A percentile compares a stretch with the other conserved stretches of the same genome.
Conservation (phyloP, 1,140 invertebrate genomes). For the Lerema accius region DNA sequence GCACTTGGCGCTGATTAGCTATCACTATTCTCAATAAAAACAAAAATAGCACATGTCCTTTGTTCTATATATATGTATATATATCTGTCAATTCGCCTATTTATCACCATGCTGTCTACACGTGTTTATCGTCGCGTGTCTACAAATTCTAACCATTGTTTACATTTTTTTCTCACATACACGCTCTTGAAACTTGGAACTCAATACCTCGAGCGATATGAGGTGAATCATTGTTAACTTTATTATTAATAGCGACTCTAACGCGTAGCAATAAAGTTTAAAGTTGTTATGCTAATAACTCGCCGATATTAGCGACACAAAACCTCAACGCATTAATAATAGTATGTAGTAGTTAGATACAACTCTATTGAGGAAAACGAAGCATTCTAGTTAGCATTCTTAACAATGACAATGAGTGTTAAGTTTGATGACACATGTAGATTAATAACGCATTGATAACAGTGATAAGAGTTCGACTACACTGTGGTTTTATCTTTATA, state of each 20-base stretch:
- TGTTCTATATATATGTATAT: too few species aligned
- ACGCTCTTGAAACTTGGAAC: constrained; percentile 47
- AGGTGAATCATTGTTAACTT: constrained; percentile 15
- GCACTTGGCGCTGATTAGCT: too few species aligned
- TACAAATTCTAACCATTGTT: constrained; percentile 32
- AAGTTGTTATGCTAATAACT: constrained; percentile 4
- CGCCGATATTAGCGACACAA: constrained; percentile 41
- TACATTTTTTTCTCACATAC: constrained; percentile 41
- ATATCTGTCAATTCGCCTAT: constrained; percentile 1
- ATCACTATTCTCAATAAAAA: too few species aligned
- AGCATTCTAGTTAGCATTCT: background rate
- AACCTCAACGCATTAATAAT: constrained; percentile 43
- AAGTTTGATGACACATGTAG: constrained; percentile 11
- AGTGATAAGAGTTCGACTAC: constrained; percentile 4
- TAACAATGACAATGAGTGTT: constrained; percentile 16
- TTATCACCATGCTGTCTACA: background rate
- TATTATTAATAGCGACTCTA: constrained; percentile 26
- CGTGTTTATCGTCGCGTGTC: background rate
- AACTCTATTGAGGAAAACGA: background rate
- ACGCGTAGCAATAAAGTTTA: constrained; percentile 25
- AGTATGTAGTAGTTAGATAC: constrained; percentile 9
- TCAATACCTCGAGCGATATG: constrained; percentile 47
- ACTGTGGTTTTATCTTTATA: too few species aligned
- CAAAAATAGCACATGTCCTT: too few species aligned
- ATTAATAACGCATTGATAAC: background rate